These are phyloP conservation scores for Amphiduros pacificus DNA, from an alignment of 2,888 invertebrate species.

Conservation along the genomic window DNA sequence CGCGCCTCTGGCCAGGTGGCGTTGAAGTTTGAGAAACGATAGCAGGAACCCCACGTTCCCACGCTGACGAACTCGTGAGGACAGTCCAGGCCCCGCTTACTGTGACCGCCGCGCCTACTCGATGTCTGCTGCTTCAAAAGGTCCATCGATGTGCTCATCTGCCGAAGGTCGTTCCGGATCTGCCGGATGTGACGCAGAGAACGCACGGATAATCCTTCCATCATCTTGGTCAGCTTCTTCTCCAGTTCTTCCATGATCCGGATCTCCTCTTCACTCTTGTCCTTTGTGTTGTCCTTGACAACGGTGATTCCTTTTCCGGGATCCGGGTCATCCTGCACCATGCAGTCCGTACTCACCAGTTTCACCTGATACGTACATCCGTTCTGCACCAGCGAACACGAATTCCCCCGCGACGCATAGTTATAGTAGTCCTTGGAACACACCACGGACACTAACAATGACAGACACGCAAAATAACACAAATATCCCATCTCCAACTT, in stretches of 20 bases:
- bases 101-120: conserved; percentile 8
- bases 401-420: too few relatives aligned
- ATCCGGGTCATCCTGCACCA: conserved; percentile 8
- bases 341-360: conserved; percentile 14
- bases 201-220: conserved; percentile 33
- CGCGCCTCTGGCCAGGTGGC: conserved; percentile 47
- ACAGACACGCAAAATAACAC: too few relatives aligned
- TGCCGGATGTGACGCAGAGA: conserved; percentile 39
- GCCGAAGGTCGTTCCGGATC: conserved; percentile 28
- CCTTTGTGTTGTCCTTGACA: conserved; percentile 2
- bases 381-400: conserved; percentile 14
- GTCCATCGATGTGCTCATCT: conserved; percentile 19
- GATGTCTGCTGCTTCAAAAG: conserved; percentile 15
- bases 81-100: conserved; percentile 27
- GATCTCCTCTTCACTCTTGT: conserved; percentile 9
- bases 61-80: conserved; percentile 40
- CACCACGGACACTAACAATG: too few relatives aligned
- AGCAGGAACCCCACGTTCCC: conserved; percentile 44
- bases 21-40: conserved; percentile 45
- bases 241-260: conserved; percentile 25
- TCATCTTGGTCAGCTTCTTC: conserved; percentile 24
- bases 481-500: too few relatives aligned
- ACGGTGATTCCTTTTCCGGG: background rate
- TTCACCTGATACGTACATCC: conserved; percentile 14
- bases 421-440: too few relatives aligned